Conservation (phyloP, 2,797 vertebrate genomes). For the Clamator glandarius region DNA sequence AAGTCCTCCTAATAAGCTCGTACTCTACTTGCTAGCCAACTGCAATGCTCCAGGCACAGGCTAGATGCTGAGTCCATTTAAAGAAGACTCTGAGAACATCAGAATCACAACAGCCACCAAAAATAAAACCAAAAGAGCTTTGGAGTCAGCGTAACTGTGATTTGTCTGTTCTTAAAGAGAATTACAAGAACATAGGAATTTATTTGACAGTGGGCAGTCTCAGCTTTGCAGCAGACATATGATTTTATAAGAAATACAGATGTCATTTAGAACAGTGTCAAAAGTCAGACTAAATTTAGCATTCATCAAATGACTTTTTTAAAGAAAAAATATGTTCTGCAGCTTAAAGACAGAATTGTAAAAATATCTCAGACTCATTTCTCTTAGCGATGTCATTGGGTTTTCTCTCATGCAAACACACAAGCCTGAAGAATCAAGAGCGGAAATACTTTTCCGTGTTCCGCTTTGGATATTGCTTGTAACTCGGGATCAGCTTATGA, state of each 20-base stretch:
- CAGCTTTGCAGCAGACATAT: constrained; percentile 41
- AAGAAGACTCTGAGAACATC: not conserved
- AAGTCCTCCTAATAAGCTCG: not conserved
- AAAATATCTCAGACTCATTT: not conserved
- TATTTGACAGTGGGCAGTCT: constrained; percentile 34
- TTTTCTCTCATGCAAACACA: not conserved
- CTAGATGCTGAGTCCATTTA: not conserved
- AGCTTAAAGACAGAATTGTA: constrained; percentile 1
- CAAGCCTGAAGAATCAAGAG: not conserved
- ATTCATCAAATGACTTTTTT: not conserved
- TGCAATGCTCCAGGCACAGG: not conserved
- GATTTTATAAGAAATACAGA: constrained; percentile 43
- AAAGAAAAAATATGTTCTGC: constrained; percentile 16
- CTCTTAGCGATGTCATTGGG: not conserved
- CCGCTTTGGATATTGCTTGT: not conserved
- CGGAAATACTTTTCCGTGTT: not conserved
- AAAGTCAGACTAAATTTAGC: constrained; percentile 42
- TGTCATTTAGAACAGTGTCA: constrained; percentile 51
- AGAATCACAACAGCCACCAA: not conserved
- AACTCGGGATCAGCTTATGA: not conserved
- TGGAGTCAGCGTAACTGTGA: not conserved
- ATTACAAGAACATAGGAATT: not conserved
- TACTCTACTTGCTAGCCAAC: not conserved
- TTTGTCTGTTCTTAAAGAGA: not conserved
- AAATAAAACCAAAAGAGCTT: not conserved